phyloP scores from a whole-genome alignment of 2,888 invertebrate species.

The Oxytorus armatus region DNA sequence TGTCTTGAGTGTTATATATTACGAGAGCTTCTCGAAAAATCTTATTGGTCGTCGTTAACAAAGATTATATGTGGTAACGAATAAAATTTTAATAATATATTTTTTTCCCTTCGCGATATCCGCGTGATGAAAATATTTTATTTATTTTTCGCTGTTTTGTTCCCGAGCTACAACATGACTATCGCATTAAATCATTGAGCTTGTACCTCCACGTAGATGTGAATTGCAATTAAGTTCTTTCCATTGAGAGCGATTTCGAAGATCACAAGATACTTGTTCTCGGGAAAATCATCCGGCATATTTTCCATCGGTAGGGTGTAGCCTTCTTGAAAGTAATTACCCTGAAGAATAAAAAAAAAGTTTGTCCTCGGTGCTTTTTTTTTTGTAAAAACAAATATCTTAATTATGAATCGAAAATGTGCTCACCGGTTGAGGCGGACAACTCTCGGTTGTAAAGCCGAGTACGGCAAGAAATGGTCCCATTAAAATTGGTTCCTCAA shows the following conservation, averaged over 20 bases:
- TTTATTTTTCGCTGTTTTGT: neutral
- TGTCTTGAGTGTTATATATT: neutral
- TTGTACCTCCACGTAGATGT: constrained; percentile 36
- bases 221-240: neutral
- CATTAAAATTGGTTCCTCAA: constrained; percentile 65
- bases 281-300: constrained; percentile 61
- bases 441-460: constrained; percentile 37
- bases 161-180: neutral
- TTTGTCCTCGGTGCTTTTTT: neutral
- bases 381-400: neutral
- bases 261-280: constrained; percentile 57
- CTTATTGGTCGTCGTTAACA: neutral
- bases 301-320: constrained; percentile 37
- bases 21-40: neutral
- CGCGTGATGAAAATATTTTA: neutral
- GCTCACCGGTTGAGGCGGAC: constrained; percentile 66
- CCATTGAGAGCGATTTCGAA: constrained; percentile 29
- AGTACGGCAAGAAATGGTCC: constrained; percentile 57
- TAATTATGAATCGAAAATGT: neutral
- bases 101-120: neutral
- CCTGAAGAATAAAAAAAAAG: constrained; percentile 51
- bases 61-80: neutral
- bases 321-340: constrained; percentile 47
- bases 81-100: neutral
- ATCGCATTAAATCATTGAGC: neutral